A percentile compares a stretch with the other conserved stretches of the same genome.
These are phyloP conservation scores for Smutsia gigantea DNA, from an alignment of 2,797 vertebrate genomes.

Conservation along the genomic window DNA sequence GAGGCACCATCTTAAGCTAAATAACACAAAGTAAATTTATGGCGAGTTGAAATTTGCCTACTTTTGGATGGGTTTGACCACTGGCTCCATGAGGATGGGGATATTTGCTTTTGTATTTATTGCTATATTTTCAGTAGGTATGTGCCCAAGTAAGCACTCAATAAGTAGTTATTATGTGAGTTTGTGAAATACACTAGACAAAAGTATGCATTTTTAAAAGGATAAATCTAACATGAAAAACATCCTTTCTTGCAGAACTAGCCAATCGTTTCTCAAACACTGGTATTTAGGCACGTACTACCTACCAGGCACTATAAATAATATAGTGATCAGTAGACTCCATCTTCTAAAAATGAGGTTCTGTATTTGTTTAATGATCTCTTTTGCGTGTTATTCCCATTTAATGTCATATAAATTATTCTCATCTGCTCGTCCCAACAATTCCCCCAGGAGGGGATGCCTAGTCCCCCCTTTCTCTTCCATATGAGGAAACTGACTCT, in stretches of 20 bases:
- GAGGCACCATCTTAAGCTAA: not conserved
- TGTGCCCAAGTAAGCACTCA: no score
- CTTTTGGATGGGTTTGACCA: not conserved
- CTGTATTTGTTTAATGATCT: not conserved
- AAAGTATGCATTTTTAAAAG: not conserved
- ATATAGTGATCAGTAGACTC: not conserved
- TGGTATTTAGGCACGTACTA: not conserved
- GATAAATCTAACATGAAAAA: not conserved
- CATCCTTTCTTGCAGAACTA: not conserved
- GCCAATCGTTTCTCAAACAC: not conserved
- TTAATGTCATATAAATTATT: not conserved
- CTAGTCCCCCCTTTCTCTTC: not conserved
- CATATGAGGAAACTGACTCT: not conserved
- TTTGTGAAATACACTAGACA: not conserved
- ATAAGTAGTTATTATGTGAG: not conserved
- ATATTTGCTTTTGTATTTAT: not conserved
- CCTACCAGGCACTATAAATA: not conserved
- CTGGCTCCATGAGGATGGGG: not conserved
- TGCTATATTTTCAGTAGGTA: not conserved
- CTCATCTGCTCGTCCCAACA: not conserved
- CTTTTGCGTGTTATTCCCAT: not conserved
- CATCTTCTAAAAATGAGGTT: not conserved
- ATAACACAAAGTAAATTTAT: not conserved
- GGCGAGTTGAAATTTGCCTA: not conserved
- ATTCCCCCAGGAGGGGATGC: not conserved